Evolutionary conservation across 2,888 invertebrate species (phyloP), one percentile per base, ranked within the genome.

Genomic region (Antheraea assamensis): DNA sequence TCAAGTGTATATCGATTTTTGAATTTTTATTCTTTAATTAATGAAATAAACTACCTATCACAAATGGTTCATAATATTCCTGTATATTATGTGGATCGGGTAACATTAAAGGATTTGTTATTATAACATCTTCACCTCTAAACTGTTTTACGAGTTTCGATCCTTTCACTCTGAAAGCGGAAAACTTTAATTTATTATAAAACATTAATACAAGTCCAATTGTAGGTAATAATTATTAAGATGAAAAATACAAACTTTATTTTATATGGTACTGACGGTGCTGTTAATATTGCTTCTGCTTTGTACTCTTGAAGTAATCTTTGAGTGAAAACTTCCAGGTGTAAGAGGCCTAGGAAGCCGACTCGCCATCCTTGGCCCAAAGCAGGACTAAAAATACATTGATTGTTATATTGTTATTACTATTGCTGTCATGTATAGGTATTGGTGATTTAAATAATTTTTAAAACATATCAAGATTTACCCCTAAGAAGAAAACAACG

Each of bases 241-340:
- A 70, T 35, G 21, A 55, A 49, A 68, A 68, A 70, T 73, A 71
- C 91, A 83, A 85, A 94, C 94, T 90, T 94, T 79, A 95, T 87
- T 94, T 97, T 97, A 85, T 98, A 98, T 0, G 98, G 97, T 0
- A 98, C 98, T 74, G 97, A 97, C 1, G 98, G 98, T 0, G 98
- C 97, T 15, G 98, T 98, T 66, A 98, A 93, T 74, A 98, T 96
- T 0, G 98, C 96, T 79, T 98, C 97, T 0, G 98, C 96, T 76
- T 96, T 96, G 88, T 97, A 96, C 87, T 98, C 98, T 85, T 98
- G 98, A 78, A 98, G 95, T 31, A 98, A 91, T 30, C 98, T 95
- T 89, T 98, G 98, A 64, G 96, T 97, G 84, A 98, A 98, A 0
- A 98, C 98, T 90, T 98, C 98, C 91, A 98, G 95, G 85, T 98